A percentile compares a stretch with the other conserved stretches of the same genome.
Conservation (phyloP, 2,888 invertebrate genomes). For the Noctua janthina region DNA sequence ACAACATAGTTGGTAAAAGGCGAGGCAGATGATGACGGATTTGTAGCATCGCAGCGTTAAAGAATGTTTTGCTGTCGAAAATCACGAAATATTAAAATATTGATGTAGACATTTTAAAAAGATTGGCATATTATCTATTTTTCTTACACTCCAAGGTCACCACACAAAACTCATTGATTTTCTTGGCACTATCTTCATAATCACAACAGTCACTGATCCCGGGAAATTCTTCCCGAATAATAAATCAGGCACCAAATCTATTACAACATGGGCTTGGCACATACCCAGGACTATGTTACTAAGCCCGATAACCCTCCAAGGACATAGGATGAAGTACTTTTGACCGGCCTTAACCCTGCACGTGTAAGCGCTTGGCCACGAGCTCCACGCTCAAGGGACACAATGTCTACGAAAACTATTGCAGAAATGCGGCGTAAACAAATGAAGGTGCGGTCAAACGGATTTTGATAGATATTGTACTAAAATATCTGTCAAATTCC, state of each 20-base stretch:
- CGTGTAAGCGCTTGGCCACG: background rate
- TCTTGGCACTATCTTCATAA: slow-evolving; percentile 40
- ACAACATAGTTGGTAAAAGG: background rate
- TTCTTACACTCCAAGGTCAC: background rate
- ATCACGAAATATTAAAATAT: background rate
- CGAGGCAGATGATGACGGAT: background rate
- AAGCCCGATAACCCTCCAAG: slow-evolving; percentile 41
- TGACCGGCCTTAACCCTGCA: slow-evolving; percentile 50
- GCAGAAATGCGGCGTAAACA: background rate
- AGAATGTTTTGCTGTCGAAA: background rate
- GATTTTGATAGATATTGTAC: background rate
- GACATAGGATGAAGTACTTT: slow-evolving; percentile 26
- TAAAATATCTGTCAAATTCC: background rate
- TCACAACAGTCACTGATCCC: slow-evolving; percentile 20
- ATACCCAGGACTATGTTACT: slow-evolving; percentile 45
- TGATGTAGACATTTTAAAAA: background rate
- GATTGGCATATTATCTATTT: background rate
- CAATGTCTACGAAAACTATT: too few species aligned
- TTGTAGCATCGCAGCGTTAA: background rate
- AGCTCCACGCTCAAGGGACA: background rate
- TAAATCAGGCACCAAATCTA: slow-evolving; percentile 31
- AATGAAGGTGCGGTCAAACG: background rate
- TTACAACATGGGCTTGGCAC: slow-evolving; percentile 53
- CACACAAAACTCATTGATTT: slow-evolving; percentile 14
- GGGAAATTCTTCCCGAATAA: slow-evolving; percentile 9